phyloP scores from a whole-genome alignment of 2,113 vertebrate genomes.

The Dipodomys ordii region DNA sequence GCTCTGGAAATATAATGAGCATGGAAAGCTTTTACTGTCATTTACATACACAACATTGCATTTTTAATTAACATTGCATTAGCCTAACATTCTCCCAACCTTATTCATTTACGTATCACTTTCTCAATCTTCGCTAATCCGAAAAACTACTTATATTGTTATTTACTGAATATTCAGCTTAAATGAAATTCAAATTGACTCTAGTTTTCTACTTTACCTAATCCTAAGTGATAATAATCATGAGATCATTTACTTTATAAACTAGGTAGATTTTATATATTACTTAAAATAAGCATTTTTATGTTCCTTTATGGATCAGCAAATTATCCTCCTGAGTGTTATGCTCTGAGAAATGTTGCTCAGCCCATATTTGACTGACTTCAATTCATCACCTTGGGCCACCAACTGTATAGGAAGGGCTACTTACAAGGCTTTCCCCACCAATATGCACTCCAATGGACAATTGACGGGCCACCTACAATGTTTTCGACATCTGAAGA shows the following conservation, averaged over 20 bases:
- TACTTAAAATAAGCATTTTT: constrained; percentile 28
- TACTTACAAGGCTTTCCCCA: not conserved
- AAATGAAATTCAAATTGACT: constrained; percentile 62
- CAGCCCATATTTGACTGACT: not conserved
- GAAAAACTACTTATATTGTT: constrained; percentile 38
- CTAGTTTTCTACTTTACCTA: constrained; percentile 34
- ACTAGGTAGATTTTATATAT: constrained; percentile 45
- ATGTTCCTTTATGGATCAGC: not conserved
- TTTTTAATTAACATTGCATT: constrained; percentile 69
- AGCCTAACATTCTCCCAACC: constrained; percentile 27
- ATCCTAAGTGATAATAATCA: constrained; percentile 43
- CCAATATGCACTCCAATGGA: not conserved
- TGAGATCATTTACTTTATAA: constrained; percentile 51
- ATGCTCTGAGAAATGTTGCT: not conserved
- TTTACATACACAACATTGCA: constrained; percentile 43
- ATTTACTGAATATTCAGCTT: constrained; percentile 60
- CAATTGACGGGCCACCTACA: not conserved
- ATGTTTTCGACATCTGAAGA: not conserved
- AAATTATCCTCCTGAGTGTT: constrained; percentile 13
- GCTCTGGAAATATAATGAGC: constrained; percentile 58
- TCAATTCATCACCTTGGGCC: not conserved
- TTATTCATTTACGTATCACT: constrained; percentile 44
- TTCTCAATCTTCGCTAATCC: constrained; percentile 47
- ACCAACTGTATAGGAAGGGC: not conserved
- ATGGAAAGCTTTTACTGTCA: constrained; percentile 42